These are phyloP conservation scores for Grammatotria lemairii DNA, from an alignment of 2,113 vertebrate species.

Conservation along the genomic window DNA sequence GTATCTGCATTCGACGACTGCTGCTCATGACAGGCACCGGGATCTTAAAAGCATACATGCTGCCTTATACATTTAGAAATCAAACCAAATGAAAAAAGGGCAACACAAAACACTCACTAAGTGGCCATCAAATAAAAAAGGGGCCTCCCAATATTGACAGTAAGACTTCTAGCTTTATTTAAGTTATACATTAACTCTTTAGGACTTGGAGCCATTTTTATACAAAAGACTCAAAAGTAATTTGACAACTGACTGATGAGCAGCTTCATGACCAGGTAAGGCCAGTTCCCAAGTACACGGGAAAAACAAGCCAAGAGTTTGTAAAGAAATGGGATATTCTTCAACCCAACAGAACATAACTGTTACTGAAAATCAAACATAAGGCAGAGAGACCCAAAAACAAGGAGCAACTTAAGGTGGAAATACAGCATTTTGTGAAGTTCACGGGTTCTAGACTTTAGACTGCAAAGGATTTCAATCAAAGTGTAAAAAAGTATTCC, in stretches of 20 bases:
- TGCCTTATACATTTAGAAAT: neutral
- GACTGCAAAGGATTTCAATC: neutral
- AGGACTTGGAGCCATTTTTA: neutral
- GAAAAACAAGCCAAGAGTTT: neutral
- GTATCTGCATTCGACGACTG: neutral
- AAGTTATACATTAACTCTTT: neutral
- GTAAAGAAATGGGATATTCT: neutral
- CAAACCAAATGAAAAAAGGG: neutral
- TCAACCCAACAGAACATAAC: neutral
- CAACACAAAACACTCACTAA: neutral
- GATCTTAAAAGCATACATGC: neutral
- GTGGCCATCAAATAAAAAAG: neutral
- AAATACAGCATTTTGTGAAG: neutral
- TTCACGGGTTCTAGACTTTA: neutral
- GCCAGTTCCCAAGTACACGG: accelerated
- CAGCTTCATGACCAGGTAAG: neutral
- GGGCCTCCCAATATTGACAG: neutral
- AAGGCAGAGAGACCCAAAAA: neutral
- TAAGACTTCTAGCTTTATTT: neutral
- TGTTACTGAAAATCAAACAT: neutral
- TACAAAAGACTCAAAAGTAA: neutral
- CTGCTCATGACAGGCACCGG: neutral
- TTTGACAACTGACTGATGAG: neutral
- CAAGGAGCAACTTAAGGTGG: neutral
- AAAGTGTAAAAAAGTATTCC: neutral